Base-by-base conservation (phyloP, 2,113 vertebrate species). In the Patagioenas fasciata region DNA sequence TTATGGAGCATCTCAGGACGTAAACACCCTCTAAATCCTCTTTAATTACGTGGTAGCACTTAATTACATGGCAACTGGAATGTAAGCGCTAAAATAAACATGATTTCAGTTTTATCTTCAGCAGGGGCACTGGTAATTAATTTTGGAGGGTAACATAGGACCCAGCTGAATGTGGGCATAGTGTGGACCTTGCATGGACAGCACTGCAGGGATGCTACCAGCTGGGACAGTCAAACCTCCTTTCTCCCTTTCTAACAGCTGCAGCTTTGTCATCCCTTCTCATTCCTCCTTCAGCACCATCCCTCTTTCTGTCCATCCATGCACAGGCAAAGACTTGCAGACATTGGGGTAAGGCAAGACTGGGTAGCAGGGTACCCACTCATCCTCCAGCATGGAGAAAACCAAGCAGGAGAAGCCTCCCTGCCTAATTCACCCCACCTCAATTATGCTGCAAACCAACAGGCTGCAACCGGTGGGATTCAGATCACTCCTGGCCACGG, bases 41-140 rank as follows among this genome's bases (percentile, higher is more conserved):
- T 91, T 95, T 94, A 97, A 97, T 95, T 95, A 94, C 2, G 8
- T 80, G 72, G 81, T 58, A 77, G 69, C 58, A 50, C 74, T 95
- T 97, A 97, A 96, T 95, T 96, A 89, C 84, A 90, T 48, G 93
- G 86, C 80, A 96, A 94, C 80, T 92, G 78, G 80, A 95, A 89
- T 61, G 53, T 89, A 96, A 97, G 94, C 8, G 36, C 54, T 96
- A 95, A 97, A 95, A 67, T 77, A 97, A 96, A 96, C 84, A 94
- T 21, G 2, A 92, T 93, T 95, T 94, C 79, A 64, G 62, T 93
- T 93, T 96, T 94, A 72, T 93, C 94, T 91, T 93, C 57, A 31
- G 20, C 26, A 44, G 73, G 73, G 90, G 40, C 80, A 21, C 36
- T 9, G 3, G 69, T 87, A 95, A 92, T 96, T 94, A 94, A 91